phyloP scores from a whole-genome alignment of 2,113 vertebrate genomes.

The Alouatta palliata region DNA sequence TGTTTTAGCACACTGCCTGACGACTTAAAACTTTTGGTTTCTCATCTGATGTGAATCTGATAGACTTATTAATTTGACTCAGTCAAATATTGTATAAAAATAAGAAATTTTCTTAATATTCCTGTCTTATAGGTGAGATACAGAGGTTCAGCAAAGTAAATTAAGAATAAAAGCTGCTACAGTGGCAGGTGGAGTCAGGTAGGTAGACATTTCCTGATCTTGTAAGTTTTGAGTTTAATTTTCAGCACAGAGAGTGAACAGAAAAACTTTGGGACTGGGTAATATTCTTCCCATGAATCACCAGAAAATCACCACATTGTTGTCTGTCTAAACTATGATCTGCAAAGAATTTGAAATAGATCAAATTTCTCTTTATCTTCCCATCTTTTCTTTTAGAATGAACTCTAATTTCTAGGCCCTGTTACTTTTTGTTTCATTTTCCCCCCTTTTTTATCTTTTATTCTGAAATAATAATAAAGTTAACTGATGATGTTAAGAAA shows the following conservation, averaged over 20 bases:
- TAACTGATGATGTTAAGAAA: not conserved
- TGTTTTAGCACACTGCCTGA: not conserved
- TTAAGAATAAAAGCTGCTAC: not conserved
- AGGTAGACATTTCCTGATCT: not conserved
- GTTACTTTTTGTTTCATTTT: not conserved
- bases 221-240: not conserved
- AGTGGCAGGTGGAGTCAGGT: not conserved
- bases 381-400: not conserved
- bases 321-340: not conserved
- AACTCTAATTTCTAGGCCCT: not conserved
- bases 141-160: not conserved
- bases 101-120: not conserved
- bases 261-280: not conserved
- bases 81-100: not conserved
- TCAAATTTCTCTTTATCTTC: slow-evolving; percentile 7
- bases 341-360: slow-evolving; percentile 27
- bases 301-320: not conserved
- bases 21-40: not conserved
- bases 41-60: not conserved
- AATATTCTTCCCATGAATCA: not conserved
- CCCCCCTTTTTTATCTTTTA: not conserved
- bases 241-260: not conserved
- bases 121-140: not conserved
- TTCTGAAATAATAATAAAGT: not conserved
- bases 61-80: not conserved